These are phyloP conservation scores for Myotis planiceps DNA, from an alignment of 2,797 vertebrate genomes.

Conservation along the genomic window DNA sequence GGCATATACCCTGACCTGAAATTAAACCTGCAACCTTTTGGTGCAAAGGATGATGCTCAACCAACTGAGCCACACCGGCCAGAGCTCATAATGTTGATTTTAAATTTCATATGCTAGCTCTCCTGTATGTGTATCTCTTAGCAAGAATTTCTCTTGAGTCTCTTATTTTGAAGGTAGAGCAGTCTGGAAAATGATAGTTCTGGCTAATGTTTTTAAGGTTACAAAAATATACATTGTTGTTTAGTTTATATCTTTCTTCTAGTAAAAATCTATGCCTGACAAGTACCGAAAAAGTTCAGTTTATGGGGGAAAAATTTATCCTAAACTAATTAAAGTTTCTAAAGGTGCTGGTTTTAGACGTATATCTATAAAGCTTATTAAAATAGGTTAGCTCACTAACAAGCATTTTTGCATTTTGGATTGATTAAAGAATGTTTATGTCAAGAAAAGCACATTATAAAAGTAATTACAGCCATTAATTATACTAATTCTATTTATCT, in stretches of 20 bases:
- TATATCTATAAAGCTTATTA: conserved; percentile 47
- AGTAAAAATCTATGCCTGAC: conserved; percentile 37
- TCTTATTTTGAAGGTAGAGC: conserved; percentile 33
- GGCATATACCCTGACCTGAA: no score
- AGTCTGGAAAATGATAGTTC: background rate
- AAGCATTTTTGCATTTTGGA: conserved; percentile 61
- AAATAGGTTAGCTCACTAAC: conserved; percentile 63
- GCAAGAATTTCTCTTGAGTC: conserved; percentile 3
- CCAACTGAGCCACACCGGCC: no score
- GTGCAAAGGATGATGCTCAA: no score
- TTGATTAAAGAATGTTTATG: conserved; percentile 78
- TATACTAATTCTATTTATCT: conserved; percentile 74
- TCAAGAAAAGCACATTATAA: conserved; percentile 62
- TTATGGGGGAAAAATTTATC: background rate
- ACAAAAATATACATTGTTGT: conserved; percentile 20
- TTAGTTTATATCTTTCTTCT: conserved; percentile 33
- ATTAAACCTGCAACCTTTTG: no score
- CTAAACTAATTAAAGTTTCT: conserved; percentile 3
- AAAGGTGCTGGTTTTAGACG: conserved; percentile 34
- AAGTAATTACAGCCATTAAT: conserved; percentile 72
- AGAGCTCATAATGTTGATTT: background rate
- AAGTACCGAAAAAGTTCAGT: conserved; percentile 18
- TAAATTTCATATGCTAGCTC: background rate
- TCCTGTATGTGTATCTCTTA: conserved; percentile 24
- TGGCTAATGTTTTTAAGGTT: conserved; percentile 37